These are phyloP conservation scores for Ennomos erosarius DNA, from an alignment of 2,888 invertebrate species.

Conservation along the genomic window DNA sequence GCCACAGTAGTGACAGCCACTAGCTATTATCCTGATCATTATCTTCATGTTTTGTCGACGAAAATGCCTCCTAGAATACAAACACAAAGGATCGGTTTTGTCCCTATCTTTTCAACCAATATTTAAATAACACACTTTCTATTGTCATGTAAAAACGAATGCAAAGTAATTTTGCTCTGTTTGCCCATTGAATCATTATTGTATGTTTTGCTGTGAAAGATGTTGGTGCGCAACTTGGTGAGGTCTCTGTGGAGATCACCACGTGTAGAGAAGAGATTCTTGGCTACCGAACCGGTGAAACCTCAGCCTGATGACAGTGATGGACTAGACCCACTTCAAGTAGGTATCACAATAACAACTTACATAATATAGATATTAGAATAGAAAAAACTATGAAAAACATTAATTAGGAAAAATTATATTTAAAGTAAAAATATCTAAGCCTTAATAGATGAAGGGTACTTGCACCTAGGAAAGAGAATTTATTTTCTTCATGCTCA, in stretches of 20 bases:
- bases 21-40: too few species aligned
- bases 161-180: not conserved
- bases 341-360: conserved; percentile 34
- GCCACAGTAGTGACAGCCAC: too few species aligned
- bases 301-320: conserved; percentile 61
- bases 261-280: conserved; percentile 60
- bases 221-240: conserved; percentile 70
- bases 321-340: conserved; percentile 68
- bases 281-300: conserved; percentile 70
- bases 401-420: too few species aligned
- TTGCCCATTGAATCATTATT: conserved; percentile 13
- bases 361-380: too few species aligned
- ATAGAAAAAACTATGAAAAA: too few species aligned
- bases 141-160: conserved; percentile 3
- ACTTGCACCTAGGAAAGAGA: too few species aligned
- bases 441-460: too few species aligned
- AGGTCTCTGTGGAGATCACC: conserved; percentile 68
- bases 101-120: conserved; percentile 1
- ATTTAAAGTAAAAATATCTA: too few species aligned
- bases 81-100: not conserved
- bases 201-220: conserved; percentile 51
- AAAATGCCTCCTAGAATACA: too few species aligned
- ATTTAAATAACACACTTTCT: not conserved
- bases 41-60: too few species aligned
- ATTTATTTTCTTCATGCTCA: too few species aligned